Conservation (phyloP, 2,113 vertebrate species). For the Epinephelus cyanopodus region DNA sequence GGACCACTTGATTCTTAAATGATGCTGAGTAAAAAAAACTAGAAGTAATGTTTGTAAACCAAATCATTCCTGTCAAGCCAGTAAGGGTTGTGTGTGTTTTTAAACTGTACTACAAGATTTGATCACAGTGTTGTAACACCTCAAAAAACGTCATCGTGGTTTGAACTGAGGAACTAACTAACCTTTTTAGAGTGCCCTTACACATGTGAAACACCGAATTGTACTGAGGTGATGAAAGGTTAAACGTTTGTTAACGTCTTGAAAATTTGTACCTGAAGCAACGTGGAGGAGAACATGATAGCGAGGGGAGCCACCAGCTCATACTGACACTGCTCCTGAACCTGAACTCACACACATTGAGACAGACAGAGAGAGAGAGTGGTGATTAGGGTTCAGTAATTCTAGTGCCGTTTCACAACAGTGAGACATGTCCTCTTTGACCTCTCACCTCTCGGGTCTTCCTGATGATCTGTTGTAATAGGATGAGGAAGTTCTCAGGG, state of each 20-base stretch:
- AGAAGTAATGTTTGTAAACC: background rate
- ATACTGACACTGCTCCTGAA: constrained; percentile 92
- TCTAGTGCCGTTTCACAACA: background rate
- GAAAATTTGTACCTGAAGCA: constrained; percentile 88
- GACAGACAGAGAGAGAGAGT: background rate
- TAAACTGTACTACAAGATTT: background rate
- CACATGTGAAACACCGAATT: background rate
- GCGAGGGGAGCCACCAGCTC: constrained; percentile 91
- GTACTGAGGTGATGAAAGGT: background rate
- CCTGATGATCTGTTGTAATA: constrained; percentile 93
- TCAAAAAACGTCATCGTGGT: background rate
- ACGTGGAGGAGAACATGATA: constrained; percentile 92
- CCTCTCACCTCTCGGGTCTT: constrained; percentile 91
- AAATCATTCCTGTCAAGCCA: background rate
- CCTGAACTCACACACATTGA: constrained; percentile 79
- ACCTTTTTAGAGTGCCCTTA: background rate
- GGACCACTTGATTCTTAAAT: background rate
- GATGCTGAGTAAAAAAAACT: background rate
- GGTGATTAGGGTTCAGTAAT: background rate
- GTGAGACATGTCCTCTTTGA: constrained; percentile 1
- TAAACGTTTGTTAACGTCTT: background rate
- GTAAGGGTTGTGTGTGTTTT: constrained; percentile 1
- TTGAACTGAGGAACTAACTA: constrained; percentile 19
- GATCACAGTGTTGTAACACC: background rate
- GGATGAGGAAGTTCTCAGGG: constrained; percentile 92